Evolutionary conservation across 1,140 invertebrate genomes (phyloP), one percentile per base, ranked within the genome.

Genomic region (Nebria ingens): DNA sequence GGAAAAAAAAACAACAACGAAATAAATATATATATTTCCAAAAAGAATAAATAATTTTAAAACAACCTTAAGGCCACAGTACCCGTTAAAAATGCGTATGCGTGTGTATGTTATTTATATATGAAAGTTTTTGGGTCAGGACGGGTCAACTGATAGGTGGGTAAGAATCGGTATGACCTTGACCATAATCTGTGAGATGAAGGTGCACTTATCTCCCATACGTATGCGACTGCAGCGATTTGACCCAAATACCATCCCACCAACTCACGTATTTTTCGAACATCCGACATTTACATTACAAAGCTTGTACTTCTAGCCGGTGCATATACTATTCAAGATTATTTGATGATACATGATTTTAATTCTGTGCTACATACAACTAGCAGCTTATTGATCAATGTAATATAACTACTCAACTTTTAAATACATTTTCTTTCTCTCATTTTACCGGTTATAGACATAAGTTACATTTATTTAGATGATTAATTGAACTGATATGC

Each of bases 21-120:
- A 29, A 13, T 29, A 29, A 29, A 29, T 6, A 29, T 6, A 29
- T 29, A 29, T 45, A 45, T 45, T 45, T 17, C 40, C 9, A 45
- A 12, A 45, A 45, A 45, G n/a, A 45, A 45, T 45, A 17, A 45
- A n/a, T n/a, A 12, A 45, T 45, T 45, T 45, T 45, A 45, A 45
- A 45, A 9, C 15, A 45, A 45, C 6, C 40, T 45, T 6, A 6
- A 17, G 40, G 40, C 40, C 17, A 45, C 17, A 17, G 15, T 12
- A 17, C 17, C 40, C 40, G 40, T 45, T 45, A 45, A 45, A 12
- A 17, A 45, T 45, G 40, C 40, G 40, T 45, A 17, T 45, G 17
- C n/a, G 25, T 45, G 17, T 45, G 40, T 45, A n/a, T n/a, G n/a
- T n/a, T n/a, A n/a, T 45, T 12, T 45, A 12, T 45, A 45, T 45